A percentile compares a stretch with the other conserved stretches of the same genome.
phyloP scores from a whole-genome alignment of 37 sponge, comb jelly and placozoan genomes.

The Haliclona indistincta region DNA sequence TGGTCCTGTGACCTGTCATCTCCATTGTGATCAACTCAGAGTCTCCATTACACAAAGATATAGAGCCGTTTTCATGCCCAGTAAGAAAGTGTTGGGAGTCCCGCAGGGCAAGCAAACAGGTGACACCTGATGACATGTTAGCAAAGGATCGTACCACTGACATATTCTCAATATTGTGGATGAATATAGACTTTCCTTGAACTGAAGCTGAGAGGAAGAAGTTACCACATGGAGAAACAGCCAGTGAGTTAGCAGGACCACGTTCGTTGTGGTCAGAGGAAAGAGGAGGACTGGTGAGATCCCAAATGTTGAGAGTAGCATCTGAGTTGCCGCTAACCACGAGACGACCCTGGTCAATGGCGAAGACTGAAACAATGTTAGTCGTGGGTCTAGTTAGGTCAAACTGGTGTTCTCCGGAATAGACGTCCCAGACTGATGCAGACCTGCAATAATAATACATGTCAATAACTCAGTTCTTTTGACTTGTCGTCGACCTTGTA shows the following conservation, averaged over 20 bases:
- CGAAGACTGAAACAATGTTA: background rate
- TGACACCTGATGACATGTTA: slow-evolving; percentile 1
- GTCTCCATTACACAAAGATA: slow-evolving; percentile 44
- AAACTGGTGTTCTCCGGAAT: slow-evolving; percentile 19
- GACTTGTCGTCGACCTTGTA: too few species aligned
- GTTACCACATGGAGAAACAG: slow-evolving; percentile 40
- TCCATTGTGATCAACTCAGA: background rate
- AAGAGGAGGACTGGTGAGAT: slow-evolving; percentile 34
- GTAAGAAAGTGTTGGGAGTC: slow-evolving; percentile 30
- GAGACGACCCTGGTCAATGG: slow-evolving; percentile 41
- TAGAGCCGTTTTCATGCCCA: slow-evolving; percentile 14
- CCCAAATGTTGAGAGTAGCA: slow-evolving; percentile 52
- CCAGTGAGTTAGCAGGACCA: slow-evolving; percentile 18
- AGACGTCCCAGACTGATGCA: slow-evolving; percentile 34
- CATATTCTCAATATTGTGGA: background rate
- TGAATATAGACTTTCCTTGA: background rate
- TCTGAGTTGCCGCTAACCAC: slow-evolving; percentile 38
- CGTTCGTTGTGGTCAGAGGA: background rate
- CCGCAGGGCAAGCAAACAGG: slow-evolving; percentile 11
- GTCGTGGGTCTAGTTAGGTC: slow-evolving; percentile 15
- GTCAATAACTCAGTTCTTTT: too few species aligned
- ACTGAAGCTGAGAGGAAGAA: slow-evolving; percentile 41
- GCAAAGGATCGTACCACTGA: slow-evolving; percentile 4
- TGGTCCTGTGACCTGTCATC: slow-evolving; percentile 7
- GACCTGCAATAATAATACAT: slow-evolving; percentile 20